phyloP scores from a whole-genome alignment of 2,797 vertebrate species.

The Pipistrellus nathusii region DNA sequence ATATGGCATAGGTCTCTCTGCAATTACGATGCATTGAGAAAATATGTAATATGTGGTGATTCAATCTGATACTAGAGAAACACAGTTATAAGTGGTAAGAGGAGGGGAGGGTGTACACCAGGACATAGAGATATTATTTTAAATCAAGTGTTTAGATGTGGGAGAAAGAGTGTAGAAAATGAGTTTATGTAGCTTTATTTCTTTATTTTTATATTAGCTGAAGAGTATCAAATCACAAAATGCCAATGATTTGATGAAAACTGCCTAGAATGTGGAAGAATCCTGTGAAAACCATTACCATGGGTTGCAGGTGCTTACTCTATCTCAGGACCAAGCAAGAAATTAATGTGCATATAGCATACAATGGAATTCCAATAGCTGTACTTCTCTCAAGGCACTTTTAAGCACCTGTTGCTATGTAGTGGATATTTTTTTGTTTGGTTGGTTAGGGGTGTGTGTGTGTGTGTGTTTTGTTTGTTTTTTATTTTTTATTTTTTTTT shows the following conservation, averaged over 20 bases:
- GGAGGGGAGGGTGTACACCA: rapidly evolving
- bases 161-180: conserved; percentile 3
- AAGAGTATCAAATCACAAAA: neutral
- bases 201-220: conserved; percentile 49
- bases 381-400: conserved; percentile 66
- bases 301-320: conserved; percentile 60
- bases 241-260: neutral
- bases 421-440: conserved; percentile 11
- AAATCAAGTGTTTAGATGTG: neutral
- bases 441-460: no score
- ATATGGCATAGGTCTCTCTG: neutral
- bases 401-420: conserved; percentile 79
- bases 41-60: neutral
- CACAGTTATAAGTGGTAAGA: neutral
- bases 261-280: neutral
- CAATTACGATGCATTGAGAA: conserved; percentile 42
- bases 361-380: conserved; percentile 74
- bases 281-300: conserved; percentile 41
- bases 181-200: neutral
- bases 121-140: neutral
- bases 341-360: conserved; percentile 51
- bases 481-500: neutral
- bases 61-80: neutral
- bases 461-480: no score
- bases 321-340: conserved; percentile 58